Conservation (phyloP, 2,888 invertebrate genomes). For the Rhogogaster chlorosoma region DNA sequence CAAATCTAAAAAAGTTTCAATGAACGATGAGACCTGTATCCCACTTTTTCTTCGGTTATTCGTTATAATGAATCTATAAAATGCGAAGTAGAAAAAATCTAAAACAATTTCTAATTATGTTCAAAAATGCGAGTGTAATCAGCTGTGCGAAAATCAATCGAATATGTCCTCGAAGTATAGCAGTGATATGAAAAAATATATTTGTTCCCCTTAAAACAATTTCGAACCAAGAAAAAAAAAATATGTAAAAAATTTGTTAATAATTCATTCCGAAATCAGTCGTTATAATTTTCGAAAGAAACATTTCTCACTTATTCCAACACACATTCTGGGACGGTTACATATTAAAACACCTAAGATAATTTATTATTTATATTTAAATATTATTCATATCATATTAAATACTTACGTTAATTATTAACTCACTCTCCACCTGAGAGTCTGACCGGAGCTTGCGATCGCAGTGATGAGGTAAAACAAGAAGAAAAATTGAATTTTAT, state of each 20-base stretch:
- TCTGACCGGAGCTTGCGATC: neutral
- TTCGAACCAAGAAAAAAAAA: neutral
- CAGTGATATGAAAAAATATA: too few species aligned
- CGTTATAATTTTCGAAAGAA: conserved; percentile 4
- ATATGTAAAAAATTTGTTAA: neutral
- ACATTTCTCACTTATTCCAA: conserved; percentile 47
- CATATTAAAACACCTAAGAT: conserved; percentile 13
- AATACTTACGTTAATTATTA: neutral
- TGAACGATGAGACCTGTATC: too few species aligned
- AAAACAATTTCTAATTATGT: too few species aligned
- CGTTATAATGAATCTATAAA: too few species aligned
- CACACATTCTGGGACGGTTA: conserved; percentile 46
- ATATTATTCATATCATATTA: neutral
- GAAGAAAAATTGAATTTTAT: neutral
- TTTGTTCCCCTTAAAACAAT: neutral
- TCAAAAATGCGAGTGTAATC: too few species aligned
- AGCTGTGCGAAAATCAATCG: too few species aligned
- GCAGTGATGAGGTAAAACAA: neutral
- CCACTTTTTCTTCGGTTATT: too few species aligned
- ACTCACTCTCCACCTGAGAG: neutral
- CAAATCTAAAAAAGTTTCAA: too few species aligned
- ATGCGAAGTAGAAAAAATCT: too few species aligned
- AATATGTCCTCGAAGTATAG: too few species aligned
- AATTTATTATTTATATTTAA: neutral
- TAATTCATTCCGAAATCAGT: neutral